phyloP scores from a whole-genome alignment of 2,888 invertebrate species.

The Drosophila nr. fundita region DNA sequence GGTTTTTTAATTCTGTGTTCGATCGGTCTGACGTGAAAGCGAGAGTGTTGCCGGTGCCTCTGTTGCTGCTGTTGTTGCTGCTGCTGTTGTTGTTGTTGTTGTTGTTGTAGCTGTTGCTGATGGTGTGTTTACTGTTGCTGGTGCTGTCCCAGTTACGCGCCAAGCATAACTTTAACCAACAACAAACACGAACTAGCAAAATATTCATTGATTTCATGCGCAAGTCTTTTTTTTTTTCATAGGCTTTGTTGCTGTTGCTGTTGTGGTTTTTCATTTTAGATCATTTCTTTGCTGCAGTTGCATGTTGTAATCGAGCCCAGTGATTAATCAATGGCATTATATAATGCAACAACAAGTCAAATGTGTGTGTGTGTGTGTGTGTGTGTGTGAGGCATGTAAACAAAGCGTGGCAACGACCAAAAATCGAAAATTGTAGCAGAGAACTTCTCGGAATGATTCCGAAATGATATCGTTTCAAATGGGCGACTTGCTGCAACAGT shows the following conservation, averaged over 20 bases:
- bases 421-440: constrained; percentile 6
- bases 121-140: constrained; percentile 28
- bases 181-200: constrained; percentile 42
- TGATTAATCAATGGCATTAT: constrained; percentile 47
- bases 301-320: constrained; percentile 47
- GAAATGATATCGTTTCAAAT: constrained; percentile 2
- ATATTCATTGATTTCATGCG: constrained; percentile 71
- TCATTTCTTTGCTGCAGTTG: constrained; percentile 44
- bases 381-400: constrained; percentile 11
- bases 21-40: constrained; percentile 70
- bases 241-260: not conserved
- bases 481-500: not conserved
- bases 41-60: constrained; percentile 59
- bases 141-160: constrained; percentile 76
- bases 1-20: constrained; percentile 65
- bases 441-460: constrained; percentile 20
- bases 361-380: not conserved
- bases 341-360: constrained; percentile 27
- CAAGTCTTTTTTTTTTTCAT: constrained; percentile 15
- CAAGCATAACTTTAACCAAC: constrained; percentile 74
- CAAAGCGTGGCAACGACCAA: not conserved
- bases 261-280: constrained; percentile 52
- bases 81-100: constrained; percentile 28
- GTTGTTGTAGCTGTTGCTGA: constrained; percentile 10
- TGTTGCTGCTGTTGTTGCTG: constrained; percentile 22